Evolutionary conservation across 2,888 invertebrate genomes (phyloP).

Genomic region (Drosophila flavopinicola): DNA sequence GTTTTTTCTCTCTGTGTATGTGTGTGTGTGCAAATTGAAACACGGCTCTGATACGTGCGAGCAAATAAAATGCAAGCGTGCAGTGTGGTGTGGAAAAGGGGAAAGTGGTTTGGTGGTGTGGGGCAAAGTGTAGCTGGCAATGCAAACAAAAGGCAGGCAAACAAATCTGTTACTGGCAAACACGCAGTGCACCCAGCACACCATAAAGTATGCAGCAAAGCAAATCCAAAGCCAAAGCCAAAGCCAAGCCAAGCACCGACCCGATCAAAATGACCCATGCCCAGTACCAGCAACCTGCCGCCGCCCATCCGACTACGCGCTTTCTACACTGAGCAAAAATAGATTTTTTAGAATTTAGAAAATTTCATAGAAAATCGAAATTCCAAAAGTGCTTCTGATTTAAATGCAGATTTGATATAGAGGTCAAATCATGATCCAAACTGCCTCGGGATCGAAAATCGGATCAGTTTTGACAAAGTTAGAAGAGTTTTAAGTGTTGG

Average conservation of each 20-base stretch:
- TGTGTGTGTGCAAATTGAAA: constrained; percentile 73
- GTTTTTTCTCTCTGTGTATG: constrained; percentile 16
- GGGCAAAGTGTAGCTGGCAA: constrained; percentile 7
- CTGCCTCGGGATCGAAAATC: too few relatives aligned
- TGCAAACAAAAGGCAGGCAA: constrained; percentile 64
- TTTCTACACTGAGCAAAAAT: background rate
- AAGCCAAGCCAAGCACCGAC: constrained; percentile 11
- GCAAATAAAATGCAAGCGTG: constrained; percentile 50
- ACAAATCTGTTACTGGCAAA: constrained; percentile 70
- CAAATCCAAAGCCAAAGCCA: constrained; percentile 27
- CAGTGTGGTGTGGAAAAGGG: background rate
- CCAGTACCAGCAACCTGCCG: background rate
- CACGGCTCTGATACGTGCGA: constrained; percentile 73
- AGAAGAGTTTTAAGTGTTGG: too few relatives aligned
- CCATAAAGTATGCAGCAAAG: constrained; percentile 72
- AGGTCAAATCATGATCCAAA: too few relatives aligned
- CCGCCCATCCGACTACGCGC: background rate
- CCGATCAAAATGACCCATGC: constrained; percentile 44
- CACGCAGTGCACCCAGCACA: constrained; percentile 62
- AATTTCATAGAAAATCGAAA: background rate
- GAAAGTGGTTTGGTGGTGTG: background rate
- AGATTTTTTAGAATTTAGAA: background rate
- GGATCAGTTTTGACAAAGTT: too few relatives aligned
- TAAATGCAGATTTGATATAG: too few relatives aligned
- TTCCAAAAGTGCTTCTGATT: too few relatives aligned